phyloP scores from a whole-genome alignment of 2,113 vertebrate genomes.

The Peromyscus leucopus region DNA sequence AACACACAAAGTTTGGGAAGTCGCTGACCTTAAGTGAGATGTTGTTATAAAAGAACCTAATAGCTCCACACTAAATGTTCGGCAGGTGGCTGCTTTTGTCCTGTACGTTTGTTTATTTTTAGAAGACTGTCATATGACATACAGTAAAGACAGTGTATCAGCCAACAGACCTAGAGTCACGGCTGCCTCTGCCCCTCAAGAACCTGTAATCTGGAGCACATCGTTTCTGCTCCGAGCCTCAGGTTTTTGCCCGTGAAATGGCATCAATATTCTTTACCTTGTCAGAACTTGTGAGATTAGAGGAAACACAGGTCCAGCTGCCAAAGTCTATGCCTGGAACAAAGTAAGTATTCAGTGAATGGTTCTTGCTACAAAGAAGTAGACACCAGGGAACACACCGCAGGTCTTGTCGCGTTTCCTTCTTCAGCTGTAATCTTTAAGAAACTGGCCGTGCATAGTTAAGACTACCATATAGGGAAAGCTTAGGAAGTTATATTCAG shows the following conservation, averaged over 20 bases:
- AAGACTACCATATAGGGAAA: not conserved
- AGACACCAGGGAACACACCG: not conserved
- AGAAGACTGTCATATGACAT: not conserved
- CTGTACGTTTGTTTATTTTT: not conserved
- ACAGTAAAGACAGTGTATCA: not conserved
- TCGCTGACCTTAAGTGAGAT: not conserved
- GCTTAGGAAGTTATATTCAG: not conserved
- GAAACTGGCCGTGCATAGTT: not conserved
- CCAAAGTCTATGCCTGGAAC: not conserved
- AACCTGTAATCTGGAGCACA: not conserved
- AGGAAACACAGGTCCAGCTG: not conserved
- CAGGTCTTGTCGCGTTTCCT: not conserved
- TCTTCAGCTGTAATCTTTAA: conserved; percentile 11
- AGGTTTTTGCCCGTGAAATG: conserved; percentile 38
- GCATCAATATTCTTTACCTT: not conserved
- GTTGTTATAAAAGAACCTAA: not conserved
- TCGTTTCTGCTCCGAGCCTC: conserved; percentile 37
- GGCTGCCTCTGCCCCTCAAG: not conserved
- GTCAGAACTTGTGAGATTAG: not conserved
- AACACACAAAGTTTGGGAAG: not conserved
- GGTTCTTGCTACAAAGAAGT: not conserved
- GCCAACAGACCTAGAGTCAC: conserved; percentile 66
- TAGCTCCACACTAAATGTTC: not conserved
- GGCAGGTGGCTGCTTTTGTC: not conserved
- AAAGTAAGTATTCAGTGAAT: conserved; percentile 2